These are phyloP conservation scores for Urocyon cinereoargenteus DNA, from an alignment of 2,797 vertebrate species.

Conservation along the genomic window DNA sequence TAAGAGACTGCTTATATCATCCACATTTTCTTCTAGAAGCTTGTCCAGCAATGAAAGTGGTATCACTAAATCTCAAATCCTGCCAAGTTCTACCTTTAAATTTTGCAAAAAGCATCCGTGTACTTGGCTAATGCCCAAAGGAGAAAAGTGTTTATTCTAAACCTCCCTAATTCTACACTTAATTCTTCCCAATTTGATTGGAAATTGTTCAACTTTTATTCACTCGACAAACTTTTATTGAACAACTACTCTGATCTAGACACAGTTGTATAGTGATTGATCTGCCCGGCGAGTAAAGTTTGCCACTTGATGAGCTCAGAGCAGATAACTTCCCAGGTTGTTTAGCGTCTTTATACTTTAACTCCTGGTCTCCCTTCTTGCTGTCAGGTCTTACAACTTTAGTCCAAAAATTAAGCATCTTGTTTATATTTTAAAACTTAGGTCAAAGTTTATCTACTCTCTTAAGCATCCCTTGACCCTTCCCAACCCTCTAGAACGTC, in stretches of 20 bases:
- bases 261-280: background rate
- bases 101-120: background rate
- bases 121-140: background rate
- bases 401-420: background rate
- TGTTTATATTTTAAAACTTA: constrained; percentile 16
- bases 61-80: background rate
- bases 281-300: background rate
- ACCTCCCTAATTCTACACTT: background rate
- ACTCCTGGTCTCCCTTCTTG: background rate
- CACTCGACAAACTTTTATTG: background rate
- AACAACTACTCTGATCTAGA: background rate
- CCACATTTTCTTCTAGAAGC: background rate
- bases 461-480: background rate
- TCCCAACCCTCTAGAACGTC: background rate
- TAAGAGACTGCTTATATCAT: background rate
- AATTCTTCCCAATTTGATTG: constrained; percentile 1
- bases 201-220: constrained; percentile 18
- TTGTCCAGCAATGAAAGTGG: background rate
- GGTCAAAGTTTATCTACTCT: background rate
- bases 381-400: background rate
- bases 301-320: background rate
- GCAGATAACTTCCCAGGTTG: background rate
- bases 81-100: background rate
- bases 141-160: background rate
- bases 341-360: background rate